Conservation (phyloP, 2,113 vertebrate genomes). For the Cheilinus undulatus region DNA sequence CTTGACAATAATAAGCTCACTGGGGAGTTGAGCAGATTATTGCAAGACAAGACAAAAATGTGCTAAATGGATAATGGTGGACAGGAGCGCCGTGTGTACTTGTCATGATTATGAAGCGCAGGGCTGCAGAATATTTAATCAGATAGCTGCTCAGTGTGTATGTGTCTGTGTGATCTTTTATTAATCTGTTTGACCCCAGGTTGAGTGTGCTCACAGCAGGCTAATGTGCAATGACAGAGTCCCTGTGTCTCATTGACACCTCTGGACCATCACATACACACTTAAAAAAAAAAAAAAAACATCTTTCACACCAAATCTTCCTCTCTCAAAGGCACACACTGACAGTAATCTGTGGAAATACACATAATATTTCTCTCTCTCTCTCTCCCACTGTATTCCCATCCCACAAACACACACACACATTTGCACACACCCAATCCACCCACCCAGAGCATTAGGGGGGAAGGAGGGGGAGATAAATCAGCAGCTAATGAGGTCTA, state of each 20-base stretch:
- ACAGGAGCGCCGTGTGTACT: slow-evolving; percentile 53
- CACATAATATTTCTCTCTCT: slow-evolving; percentile 44
- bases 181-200: slow-evolving; percentile 98
- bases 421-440: slow-evolving; percentile 48
- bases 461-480: slow-evolving; percentile 88
- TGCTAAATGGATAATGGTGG: slow-evolving; percentile 81
- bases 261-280: slow-evolving; percentile 53
- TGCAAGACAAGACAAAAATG: slow-evolving; percentile 78
- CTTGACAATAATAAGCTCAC: slow-evolving; percentile 78
- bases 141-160: slow-evolving; percentile 82
- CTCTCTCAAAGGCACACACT: slow-evolving; percentile 22
- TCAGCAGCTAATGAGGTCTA: slow-evolving; percentile 91
- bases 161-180: slow-evolving; percentile 90
- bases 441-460: slow-evolving; percentile 66
- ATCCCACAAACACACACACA: slow-evolving; percentile 17
- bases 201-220: slow-evolving; percentile 85
- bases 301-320: slow-evolving; percentile 31
- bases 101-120: slow-evolving; percentile 75
- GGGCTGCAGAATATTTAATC: slow-evolving; percentile 87
- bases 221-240: slow-evolving; percentile 91
- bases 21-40: slow-evolving; percentile 74
- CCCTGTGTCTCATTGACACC: slow-evolving; percentile 90
- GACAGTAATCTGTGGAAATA: slow-evolving; percentile 55
- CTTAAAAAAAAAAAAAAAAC: slow-evolving; percentile 82
- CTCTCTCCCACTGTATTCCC: slow-evolving; percentile 7